These are phyloP conservation scores for Heliconius eleuchia DNA, from an alignment of 1,140 invertebrate genomes.

Conservation along the genomic window DNA sequence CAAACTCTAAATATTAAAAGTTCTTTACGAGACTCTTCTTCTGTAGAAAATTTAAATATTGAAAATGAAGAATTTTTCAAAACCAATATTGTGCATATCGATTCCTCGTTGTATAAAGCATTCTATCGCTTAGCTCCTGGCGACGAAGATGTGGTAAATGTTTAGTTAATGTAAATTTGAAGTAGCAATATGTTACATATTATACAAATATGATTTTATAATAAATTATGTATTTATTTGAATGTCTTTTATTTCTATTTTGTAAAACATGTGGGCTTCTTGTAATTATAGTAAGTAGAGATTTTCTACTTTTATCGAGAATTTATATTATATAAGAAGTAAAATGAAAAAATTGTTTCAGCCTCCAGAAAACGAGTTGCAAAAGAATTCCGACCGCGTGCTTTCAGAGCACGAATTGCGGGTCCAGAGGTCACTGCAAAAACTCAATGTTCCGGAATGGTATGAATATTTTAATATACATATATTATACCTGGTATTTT, in stretches of 20 bases:
- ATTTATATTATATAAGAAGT: not conserved
- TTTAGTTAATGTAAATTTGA: slow-evolving; percentile 26
- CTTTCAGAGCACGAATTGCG: slow-evolving; percentile 95
- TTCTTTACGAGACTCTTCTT: slow-evolving; percentile 62
- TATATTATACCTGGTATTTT: not conserved
- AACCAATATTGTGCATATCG: slow-evolving; percentile 36
- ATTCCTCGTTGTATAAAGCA: slow-evolving; percentile 47
- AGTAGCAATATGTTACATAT: not conserved
- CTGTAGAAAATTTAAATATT: slow-evolving; percentile 58
- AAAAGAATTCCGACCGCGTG: slow-evolving; percentile 89
- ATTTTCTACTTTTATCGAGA: not conserved
- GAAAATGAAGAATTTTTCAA: slow-evolving; percentile 38
- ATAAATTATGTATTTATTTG: slow-evolving; percentile 25
- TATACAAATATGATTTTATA: not conserved
- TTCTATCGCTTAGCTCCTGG: slow-evolving; percentile 62
- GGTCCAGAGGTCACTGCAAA: slow-evolving; percentile 94
- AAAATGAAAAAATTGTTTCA: slow-evolving; percentile 75
- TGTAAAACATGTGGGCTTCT: not conserved
- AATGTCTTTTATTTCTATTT: slow-evolving; percentile 20
- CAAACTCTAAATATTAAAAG: slow-evolving; percentile 57
- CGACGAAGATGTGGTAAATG: slow-evolving; percentile 60
- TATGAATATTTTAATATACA: slow-evolving; percentile 50
- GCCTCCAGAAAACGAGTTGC: slow-evolving; percentile 96
- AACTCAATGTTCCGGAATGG: slow-evolving; percentile 97
- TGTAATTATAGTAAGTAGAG: not conserved